Evolutionary conservation across 2,888 invertebrate genomes (phyloP), one percentile per base, ranked within the genome.

Genomic region (Chalcis sispes): DNA sequence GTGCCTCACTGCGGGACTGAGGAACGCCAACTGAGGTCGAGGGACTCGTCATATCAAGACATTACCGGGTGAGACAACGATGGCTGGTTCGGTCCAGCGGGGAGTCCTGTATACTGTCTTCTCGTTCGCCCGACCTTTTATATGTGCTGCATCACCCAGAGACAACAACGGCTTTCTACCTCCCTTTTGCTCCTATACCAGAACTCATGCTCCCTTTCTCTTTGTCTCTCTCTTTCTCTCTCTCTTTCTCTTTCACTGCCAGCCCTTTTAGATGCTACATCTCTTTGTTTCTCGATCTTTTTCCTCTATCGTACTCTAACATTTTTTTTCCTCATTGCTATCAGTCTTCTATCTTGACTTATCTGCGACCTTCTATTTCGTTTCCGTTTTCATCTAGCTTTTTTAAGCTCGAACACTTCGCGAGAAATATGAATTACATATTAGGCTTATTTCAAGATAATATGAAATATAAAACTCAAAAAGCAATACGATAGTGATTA

Each of bases 31-130:
- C 59, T 15, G 59, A 59, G 59, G 59, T 59, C 59, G 59, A 59
- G 59, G 59, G 59, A 59, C 59, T 59, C 59, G 59, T 59, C 59
- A 59, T 59, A 59, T 59, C 59, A 59, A 59, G 59, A 59, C 59
- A 59, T 59, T 59, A 59, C 59, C 40, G 59, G 59, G 59, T 36
- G 18, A 59, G 59, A 59, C 36, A 59, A 36, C 18, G 59, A 20
- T n/a, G n/a, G n/a, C 36, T 23, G 40, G 59, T 36, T 59, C 59
- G 59, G 59, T 59, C 59, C 59, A 59, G 59, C 40, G 15, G 59
- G 59, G 59, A 36, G 59, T 59, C 40, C 59, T 56, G 18, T 5
- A 42, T 56, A 29, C n/a, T 27, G 36, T 8, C 29, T 23, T 54
- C 52, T 54, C 52, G 23, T 3, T n/a, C 56, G 1, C 59, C 36